Evolutionary conservation across 2,113 vertebrate genomes (phyloP), one percentile per base, ranked within the genome.

Genomic region (Delphinapterus leucas): DNA sequence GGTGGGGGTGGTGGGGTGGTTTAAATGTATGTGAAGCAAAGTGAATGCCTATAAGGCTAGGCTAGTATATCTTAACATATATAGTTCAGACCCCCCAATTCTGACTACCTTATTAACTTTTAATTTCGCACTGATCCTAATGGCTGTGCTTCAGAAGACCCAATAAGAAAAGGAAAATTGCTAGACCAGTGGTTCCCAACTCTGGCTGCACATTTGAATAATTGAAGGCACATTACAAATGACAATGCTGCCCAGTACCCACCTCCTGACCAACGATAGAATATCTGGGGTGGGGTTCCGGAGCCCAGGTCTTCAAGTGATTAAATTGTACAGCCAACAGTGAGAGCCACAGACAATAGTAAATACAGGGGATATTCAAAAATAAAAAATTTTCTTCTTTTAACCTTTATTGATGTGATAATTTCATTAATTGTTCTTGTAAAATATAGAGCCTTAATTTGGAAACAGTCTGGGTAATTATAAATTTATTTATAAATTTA

Each of bases 401-500:
- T 81, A 65, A 84, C 33, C 17, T 60, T 20, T 49, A 76, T 58
- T n/a, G 36, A 67, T 33, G 31, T 63, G 15, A 41, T 23, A 7
- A 28, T 76, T 67, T 17, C 11, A 76, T 31, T 86, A 58, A 38
- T 47, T 79, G 3, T 55, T 58, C 76, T 41, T 9, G 38, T 36
- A 60, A 33, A 58, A 82, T 23, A 44, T 23, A 44, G 8, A 79
- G 36, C 13, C 41, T 89, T 71, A 28, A 88, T 84, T 15, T 31
- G 13, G 33, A 90, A 23, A 18, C 10, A 67, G 5, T 65, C 33
- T 60, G 38, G 33, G 8, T 61, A 73, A 82, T 44, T 87, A 76
- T 55, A 12, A 65, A 87, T 91, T 87, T 63, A 70, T 73, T 83
- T 71, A 47, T 90, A 76, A 55, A 83, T 41, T 93, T 58, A 49